Base-by-base conservation (phyloP, 2,888 invertebrate genomes). In the Macrophya alboannulata region DNA sequence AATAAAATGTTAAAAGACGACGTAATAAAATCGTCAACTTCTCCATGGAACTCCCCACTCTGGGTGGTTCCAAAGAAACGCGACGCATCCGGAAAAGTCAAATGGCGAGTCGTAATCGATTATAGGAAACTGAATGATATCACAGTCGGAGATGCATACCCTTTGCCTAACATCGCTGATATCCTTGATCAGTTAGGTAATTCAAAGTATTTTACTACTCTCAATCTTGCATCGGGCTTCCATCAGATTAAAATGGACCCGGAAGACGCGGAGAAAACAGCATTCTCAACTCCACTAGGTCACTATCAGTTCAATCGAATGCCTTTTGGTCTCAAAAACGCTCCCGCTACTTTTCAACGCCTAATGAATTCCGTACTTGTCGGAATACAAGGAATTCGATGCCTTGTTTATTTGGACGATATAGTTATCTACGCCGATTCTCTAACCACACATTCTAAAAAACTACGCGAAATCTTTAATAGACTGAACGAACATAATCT, bases 341-440 rank as follows among this genome's bases (percentile, higher is more conserved):
- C 90, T 1, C 90, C 90, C 1, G 86, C 90, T 2, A 90, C 89
- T 0, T 92, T 92, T 59, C 89, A 90, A 87, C 51, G 90, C 9
- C 62, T 91, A 71, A 92, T 92, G 91, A 89, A 92, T 74, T 87
- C 62, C 1, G 89, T 91, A 12, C 85, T 92, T 40, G 25, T 86
- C 1, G 90, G 91, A 9, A 51, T 92, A 0, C 89, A 90, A 88
- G 88, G 89, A 71, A 85, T 72, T 10, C 81, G 85, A 10, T 90
- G 91, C 84, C 90, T 93, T 43, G 91, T 92, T 0, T 94, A 92
- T 83, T 72, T 93, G 15, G 92, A 93, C n/a, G 92, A 93, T 85
- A 90, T 92, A 9, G 89, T 93, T 0, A 89, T 92, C 71, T 90
- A 88, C 84, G 90, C 88, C 0, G 86, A 87, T 40, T 87, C 84